Evolutionary conservation across 2,888 invertebrate genomes (phyloP).

Genomic region (Hipparchia sbordonii): DNA sequence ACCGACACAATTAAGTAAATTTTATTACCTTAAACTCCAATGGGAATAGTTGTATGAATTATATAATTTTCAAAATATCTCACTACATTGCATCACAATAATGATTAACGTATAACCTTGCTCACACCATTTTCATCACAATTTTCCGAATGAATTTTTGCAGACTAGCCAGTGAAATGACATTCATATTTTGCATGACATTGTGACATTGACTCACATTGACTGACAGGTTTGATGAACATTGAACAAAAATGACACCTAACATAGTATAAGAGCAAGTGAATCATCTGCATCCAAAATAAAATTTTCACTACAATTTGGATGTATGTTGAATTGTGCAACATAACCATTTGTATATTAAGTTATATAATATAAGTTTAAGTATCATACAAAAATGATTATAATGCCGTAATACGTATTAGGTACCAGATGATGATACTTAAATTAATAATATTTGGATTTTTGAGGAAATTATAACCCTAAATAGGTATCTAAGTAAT

Average conservation of each 20-base stretch:
- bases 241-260: neutral
- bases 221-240: neutral
- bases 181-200: too few relatives aligned
- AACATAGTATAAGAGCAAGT: neutral
- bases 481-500: too few relatives aligned
- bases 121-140: neutral
- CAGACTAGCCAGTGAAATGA: too few relatives aligned
- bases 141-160: too few relatives aligned
- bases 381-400: too few relatives aligned
- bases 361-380: too few relatives aligned
- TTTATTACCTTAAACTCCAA: conserved; percentile 13
- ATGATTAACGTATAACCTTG: conserved; percentile 37
- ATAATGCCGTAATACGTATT: too few relatives aligned
- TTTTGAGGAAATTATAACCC: neutral
- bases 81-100: conserved; percentile 63
- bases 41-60: conserved; percentile 40
- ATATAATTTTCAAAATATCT: conserved; percentile 58
- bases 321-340: too few relatives aligned
- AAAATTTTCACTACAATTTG: too few relatives aligned
- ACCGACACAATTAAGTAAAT: neutral
- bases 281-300: neutral
- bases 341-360: too few relatives aligned
- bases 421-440: too few relatives aligned
- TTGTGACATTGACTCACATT: too few relatives aligned
- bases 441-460: neutral